A percentile compares a stretch with the other conserved stretches of the same genome.
Evolutionary conservation across 92 coral and sea anemone species (phyloP).

Genomic region (Chrysogorgia sp.): DNA sequence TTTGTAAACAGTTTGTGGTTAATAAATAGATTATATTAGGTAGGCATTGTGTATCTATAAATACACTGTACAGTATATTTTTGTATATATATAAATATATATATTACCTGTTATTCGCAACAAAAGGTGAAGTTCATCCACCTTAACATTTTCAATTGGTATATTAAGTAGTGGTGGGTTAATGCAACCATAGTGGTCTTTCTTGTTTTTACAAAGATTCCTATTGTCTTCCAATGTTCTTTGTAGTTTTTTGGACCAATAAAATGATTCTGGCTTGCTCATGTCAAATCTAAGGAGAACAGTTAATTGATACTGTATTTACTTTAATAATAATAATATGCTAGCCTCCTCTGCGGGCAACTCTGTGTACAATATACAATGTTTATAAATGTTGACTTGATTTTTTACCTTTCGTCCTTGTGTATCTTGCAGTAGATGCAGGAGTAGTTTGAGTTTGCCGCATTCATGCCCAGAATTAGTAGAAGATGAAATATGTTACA

Average conservation of each 20-base stretch:
- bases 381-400: background rate
- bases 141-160: slow-evolving; percentile 43
- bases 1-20: too few species aligned
- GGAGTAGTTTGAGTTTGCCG: slow-evolving; percentile 47
- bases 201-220: slow-evolving; percentile 19
- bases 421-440: slow-evolving; percentile 62
- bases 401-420: slow-evolving; percentile 50
- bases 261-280: slow-evolving; percentile 24
- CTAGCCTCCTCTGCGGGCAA: background rate
- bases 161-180: slow-evolving; percentile 50
- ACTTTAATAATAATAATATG: background rate
- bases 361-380: too few species aligned
- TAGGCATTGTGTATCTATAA: too few species aligned
- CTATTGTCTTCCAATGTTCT: slow-evolving; percentile 8
- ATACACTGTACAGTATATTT: slow-evolving; percentile 1
- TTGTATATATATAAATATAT: too few species aligned
- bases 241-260: slow-evolving; percentile 8
- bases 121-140: slow-evolving; percentile 54
- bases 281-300: slow-evolving; percentile 14
- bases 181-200: slow-evolving; percentile 53
- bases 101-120: slow-evolving; percentile 48
- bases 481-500: slow-evolving; percentile 33
- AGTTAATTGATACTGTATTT: slow-evolving; percentile 19
- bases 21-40: too few species aligned
- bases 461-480: slow-evolving; percentile 56